Evolutionary conservation across 2,113 vertebrate genomes (phyloP).

Genomic region (Serinus canaria): DNA sequence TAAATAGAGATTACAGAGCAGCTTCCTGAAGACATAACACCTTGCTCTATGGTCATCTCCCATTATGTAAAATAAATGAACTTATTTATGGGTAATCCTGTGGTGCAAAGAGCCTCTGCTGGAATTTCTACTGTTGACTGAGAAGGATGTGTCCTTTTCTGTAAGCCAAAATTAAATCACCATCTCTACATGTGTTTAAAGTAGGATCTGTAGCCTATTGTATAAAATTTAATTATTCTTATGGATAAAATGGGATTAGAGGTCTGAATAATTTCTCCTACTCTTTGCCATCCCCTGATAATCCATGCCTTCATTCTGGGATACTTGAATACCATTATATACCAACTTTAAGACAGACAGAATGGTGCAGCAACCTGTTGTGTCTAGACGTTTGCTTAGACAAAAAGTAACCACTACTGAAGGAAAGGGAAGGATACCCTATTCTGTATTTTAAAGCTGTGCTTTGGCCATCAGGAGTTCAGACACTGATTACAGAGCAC

Average conservation of each 20-base stretch:
- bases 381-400: neutral
- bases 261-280: neutral
- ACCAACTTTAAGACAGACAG: neutral
- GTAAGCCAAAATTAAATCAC: neutral
- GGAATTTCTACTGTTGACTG: neutral
- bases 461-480: neutral
- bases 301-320: neutral
- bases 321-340: neutral
- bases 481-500: neutral
- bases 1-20: neutral
- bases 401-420: neutral
- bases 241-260: neutral
- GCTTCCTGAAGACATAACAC: neutral
- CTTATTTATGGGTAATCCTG: neutral
- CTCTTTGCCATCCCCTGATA: neutral
- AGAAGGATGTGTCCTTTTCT: neutral
- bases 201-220: neutral
- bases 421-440: neutral
- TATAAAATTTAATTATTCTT: neutral
- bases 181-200: neutral
- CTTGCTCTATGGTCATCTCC: neutral
- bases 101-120: neutral
- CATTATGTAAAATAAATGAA: neutral
- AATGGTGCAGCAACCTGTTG: neutral
- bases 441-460: neutral